Conservation (phyloP, 37 sponge, comb jelly and placozoan genomes). For the Hormiphora californensis region DNA sequence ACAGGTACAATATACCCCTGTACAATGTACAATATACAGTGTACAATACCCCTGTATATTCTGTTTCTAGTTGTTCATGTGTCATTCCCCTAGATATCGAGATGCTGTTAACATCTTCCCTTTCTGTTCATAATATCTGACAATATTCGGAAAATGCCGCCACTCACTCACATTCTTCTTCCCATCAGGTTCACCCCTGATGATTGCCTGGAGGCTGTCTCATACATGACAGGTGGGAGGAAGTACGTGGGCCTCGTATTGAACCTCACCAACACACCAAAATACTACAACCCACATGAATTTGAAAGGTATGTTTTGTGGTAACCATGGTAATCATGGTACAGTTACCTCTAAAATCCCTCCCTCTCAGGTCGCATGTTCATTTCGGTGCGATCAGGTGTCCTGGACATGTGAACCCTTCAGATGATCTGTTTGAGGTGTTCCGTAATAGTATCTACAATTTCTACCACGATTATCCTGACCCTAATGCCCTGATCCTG, state of each 20-base stretch:
- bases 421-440: conserved; percentile 61
- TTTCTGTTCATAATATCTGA: no score
- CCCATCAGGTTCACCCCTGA: conserved; percentile 22
- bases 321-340: no score
- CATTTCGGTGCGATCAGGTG: conserved; percentile 55
- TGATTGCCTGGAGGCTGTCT: conserved; percentile 2
- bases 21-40: no score
- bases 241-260: conserved; percentile 7
- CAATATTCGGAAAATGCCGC: no score
- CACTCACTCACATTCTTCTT: no score
- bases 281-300: conserved; percentile 31
- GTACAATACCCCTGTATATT: no score
- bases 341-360: no score
- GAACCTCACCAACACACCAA: conserved; percentile 26
- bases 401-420: conserved; percentile 71
- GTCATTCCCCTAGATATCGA: no score
- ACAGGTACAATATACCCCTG: no score
- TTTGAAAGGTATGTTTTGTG: no score
- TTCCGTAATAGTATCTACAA: conserved; percentile 52
- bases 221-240: neutral
- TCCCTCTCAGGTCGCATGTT: neutral
- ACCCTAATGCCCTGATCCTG: conserved; percentile 60
- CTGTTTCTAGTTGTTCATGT: no score
- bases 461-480: conserved; percentile 46
- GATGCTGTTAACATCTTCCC: no score